A percentile compares a stretch with the other conserved stretches of the same genome.
Evolutionary conservation across 2,888 invertebrate genomes (phyloP).

Genomic region (Elegia similella): DNA sequence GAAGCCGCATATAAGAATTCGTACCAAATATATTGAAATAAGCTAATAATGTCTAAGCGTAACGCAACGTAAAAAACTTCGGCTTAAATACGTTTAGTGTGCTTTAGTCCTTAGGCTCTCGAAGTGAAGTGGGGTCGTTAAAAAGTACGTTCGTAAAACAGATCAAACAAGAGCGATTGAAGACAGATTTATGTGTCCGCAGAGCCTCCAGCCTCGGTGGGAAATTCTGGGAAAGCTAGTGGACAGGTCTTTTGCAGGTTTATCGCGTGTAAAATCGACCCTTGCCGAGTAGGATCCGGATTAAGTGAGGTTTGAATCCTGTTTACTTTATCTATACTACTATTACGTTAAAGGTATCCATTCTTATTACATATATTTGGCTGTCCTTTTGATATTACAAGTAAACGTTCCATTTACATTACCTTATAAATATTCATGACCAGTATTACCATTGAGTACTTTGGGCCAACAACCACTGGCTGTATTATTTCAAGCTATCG

Average conservation of each 20-base stretch:
- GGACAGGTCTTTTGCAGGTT: slow-evolving; percentile 52
- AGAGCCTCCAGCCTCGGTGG: slow-evolving; percentile 28
- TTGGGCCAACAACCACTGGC: no score
- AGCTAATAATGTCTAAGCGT: no score
- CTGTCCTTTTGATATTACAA: no score
- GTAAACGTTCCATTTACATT: no score
- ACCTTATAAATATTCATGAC: no score
- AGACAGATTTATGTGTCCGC: slow-evolving; percentile 48
- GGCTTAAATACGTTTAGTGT: no score
- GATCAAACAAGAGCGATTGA: slow-evolving; percentile 49
- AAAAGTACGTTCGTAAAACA: slow-evolving; percentile 55
- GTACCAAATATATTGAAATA: no score
- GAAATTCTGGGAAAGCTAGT: slow-evolving; percentile 37
- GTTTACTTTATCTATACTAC: slow-evolving; percentile 34
- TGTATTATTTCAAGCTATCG: no score
- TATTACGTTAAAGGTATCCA: background rate
- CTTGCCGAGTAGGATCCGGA: slow-evolving; percentile 49
- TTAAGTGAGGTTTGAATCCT: slow-evolving; percentile 48
- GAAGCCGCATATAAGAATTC: no score
- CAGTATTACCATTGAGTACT: no score
- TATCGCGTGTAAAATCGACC: slow-evolving; percentile 63
- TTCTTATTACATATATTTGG: background rate
- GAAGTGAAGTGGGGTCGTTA: slow-evolving; percentile 43
- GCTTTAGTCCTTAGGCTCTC: slow-evolving; percentile 23
- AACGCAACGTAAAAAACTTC: no score